These are phyloP conservation scores for Delphinapterus leucas DNA, from an alignment of 2,113 vertebrate species.

Conservation along the genomic window DNA sequence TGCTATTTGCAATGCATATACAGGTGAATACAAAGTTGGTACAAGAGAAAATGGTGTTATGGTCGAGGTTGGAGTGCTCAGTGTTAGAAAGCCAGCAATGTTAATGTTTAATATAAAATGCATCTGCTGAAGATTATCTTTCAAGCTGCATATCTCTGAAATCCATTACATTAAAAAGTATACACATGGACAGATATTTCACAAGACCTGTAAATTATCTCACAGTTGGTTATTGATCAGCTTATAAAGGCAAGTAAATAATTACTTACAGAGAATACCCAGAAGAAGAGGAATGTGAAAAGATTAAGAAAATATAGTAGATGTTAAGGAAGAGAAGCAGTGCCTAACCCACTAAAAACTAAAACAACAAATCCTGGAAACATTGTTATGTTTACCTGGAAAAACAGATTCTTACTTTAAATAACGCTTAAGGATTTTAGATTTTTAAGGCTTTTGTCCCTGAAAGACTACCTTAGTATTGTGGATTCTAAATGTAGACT, in stretches of 20 bases:
- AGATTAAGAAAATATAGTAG: not conserved
- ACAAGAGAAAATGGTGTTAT: not conserved
- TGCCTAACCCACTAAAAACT: not conserved
- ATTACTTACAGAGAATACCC: conserved; percentile 39
- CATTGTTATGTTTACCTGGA: not conserved
- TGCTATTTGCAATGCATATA: not conserved
- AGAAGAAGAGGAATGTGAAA: not conserved
- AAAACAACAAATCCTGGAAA: not conserved
- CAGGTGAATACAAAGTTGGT: not conserved
- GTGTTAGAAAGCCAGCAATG: not conserved
- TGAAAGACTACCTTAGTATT: not conserved
- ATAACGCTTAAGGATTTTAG: not conserved
- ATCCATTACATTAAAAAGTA: conserved; percentile 54
- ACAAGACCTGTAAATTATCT: conserved; percentile 59
- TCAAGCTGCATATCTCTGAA: conserved; percentile 41
- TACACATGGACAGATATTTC: conserved; percentile 49
- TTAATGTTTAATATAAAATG: conserved; percentile 23
- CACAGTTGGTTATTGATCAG: conserved; percentile 46
- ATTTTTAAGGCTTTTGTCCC: not conserved
- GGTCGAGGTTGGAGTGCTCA: not conserved
- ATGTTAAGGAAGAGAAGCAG: not conserved
- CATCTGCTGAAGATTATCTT: conserved; percentile 31
- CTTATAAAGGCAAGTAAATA: conserved; percentile 55
- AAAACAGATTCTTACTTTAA: not conserved
- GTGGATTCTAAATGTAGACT: not conserved